Percentiles rank a stretch among this genome's conserved stretches.
These are phyloP conservation scores for Salarias fasciatus DNA, from an alignment of 2,797 vertebrate species.

Conservation along the genomic window DNA sequence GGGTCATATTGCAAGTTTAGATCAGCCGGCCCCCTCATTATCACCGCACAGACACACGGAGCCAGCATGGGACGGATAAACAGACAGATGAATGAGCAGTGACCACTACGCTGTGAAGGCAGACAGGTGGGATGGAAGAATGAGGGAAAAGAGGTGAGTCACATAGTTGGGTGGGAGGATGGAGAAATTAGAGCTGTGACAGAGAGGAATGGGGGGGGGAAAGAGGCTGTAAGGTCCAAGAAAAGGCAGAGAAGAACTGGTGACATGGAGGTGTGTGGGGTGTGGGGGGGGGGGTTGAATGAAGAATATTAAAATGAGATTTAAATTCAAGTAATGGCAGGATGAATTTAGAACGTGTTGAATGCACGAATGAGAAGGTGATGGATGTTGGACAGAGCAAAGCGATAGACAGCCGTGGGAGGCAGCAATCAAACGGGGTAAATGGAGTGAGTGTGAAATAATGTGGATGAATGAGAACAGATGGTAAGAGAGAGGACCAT, in stretches of 20 bases:
- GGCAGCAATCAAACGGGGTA: conserved; percentile 28
- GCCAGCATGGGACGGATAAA: conserved; percentile 25
- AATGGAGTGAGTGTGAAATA: conserved; percentile 14
- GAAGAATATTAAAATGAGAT: conserved; percentile 30
- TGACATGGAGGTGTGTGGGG: not conserved
- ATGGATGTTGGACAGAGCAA: conserved; percentile 18
- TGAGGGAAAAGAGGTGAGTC: conserved; percentile 1
- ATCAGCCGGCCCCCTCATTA: conserved; percentile 58
- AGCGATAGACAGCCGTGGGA: conserved; percentile 29
- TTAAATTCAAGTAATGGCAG: conserved; percentile 36
- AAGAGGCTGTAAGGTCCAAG: conserved; percentile 7
- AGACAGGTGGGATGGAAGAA: conserved; percentile 13
- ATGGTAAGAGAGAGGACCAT: conserved; percentile 21
- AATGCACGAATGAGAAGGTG: conserved; percentile 39
- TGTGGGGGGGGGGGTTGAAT: not conserved
- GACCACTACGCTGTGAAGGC: conserved; percentile 34
- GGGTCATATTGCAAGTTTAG: conserved; percentile 57
- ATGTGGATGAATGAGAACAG: conserved; percentile 29
- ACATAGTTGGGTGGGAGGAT: conserved; percentile 24
- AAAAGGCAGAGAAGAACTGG: conserved; percentile 2
- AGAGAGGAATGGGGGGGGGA: conserved; percentile 6
- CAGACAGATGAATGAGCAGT: conserved; percentile 52
- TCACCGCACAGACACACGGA: conserved; percentile 19
- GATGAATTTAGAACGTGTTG: conserved; percentile 21
- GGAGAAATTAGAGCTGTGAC: conserved; percentile 28